Evolutionary conservation across 2,888 invertebrate genomes (phyloP).

Genomic region (Stenoptilia bipunctidactyla): DNA sequence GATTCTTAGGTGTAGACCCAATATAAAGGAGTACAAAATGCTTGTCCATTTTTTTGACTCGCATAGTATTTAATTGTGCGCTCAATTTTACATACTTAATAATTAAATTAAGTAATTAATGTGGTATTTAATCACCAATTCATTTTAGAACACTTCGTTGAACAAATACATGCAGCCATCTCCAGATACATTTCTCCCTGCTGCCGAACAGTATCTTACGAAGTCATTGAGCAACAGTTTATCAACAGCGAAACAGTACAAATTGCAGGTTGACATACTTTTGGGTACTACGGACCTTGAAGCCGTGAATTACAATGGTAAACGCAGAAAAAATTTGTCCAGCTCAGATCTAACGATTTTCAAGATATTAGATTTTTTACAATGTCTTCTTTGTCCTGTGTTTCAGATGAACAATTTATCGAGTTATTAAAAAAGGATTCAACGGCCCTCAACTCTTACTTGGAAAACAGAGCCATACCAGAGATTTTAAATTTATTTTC

Average conservation of each 20-base stretch:
- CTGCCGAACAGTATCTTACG: conserved; percentile 73
- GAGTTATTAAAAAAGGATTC: conserved; percentile 70
- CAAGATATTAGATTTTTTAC: too few species aligned
- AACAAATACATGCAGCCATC: conserved; percentile 69
- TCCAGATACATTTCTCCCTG: conserved; percentile 73
- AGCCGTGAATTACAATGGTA: conserved; percentile 70
- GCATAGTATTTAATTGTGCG: too few species aligned
- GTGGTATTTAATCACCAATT: too few species aligned
- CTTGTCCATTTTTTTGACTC: too few species aligned
- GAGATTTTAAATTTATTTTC: conserved; percentile 58
- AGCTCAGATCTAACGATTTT: too few species aligned
- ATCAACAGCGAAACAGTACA: conserved; percentile 56
- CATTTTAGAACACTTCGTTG: neutral
- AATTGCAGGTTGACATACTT: conserved; percentile 74
- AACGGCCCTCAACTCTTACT: conserved; percentile 65
- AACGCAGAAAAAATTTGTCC: conserved; percentile 15
- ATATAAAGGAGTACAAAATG: too few species aligned
- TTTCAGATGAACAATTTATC: conserved; percentile 70
- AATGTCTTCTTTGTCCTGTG: too few species aligned
- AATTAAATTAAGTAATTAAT: too few species aligned
- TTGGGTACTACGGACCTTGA: conserved; percentile 79
- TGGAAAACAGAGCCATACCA: conserved; percentile 71
- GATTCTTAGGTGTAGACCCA: too few species aligned
- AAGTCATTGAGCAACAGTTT: conserved; percentile 64
- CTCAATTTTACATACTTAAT: too few species aligned